Evolutionary conservation across 2,888 invertebrate species (phyloP).

Genomic region (Agrotis exclamationis): DNA sequence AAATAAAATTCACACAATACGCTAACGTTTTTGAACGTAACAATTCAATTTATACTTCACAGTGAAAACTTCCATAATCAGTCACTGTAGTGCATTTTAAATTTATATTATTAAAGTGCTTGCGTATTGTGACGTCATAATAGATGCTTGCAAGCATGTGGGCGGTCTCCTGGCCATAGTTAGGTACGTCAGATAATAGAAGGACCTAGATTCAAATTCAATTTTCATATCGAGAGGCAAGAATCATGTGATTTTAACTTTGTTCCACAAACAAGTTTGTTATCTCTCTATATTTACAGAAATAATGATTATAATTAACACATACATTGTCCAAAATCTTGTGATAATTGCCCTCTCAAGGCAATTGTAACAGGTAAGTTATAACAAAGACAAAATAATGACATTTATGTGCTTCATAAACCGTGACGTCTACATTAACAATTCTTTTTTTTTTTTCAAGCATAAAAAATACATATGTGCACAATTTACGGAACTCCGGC

Average conservation of each 20-base stretch:
- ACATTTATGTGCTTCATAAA: slow-evolving; percentile 37
- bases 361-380: slow-evolving; percentile 23
- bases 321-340: slow-evolving; percentile 14
- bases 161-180: slow-evolving; percentile 32
- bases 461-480: slow-evolving; percentile 31
- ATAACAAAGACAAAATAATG: slow-evolving; percentile 25
- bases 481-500: slow-evolving; percentile 7
- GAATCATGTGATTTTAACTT: slow-evolving; percentile 30
- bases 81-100: slow-evolving; percentile 21
- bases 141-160: slow-evolving; percentile 41
- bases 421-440: slow-evolving; percentile 49
- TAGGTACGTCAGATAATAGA: slow-evolving; percentile 18
- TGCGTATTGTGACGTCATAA: slow-evolving; percentile 45
- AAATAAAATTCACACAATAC: slow-evolving; percentile 27
- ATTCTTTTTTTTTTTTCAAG: slow-evolving; percentile 33
- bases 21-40: slow-evolving; percentile 3
- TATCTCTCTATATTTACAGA: background rate
- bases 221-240: slow-evolving; percentile 38
- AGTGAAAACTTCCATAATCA: slow-evolving; percentile 16
- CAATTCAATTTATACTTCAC: slow-evolving; percentile 26
- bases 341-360: slow-evolving; percentile 3
- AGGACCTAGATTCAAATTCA: no score
- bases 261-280: slow-evolving; percentile 24
- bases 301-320: slow-evolving; percentile 5
- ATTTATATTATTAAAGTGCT: slow-evolving; percentile 22